A percentile compares a stretch with the other conserved stretches of the same genome.
These are phyloP conservation scores for Therioaphis trifolii DNA, from an alignment of 2,888 invertebrate genomes.

Conservation along the genomic window DNA sequence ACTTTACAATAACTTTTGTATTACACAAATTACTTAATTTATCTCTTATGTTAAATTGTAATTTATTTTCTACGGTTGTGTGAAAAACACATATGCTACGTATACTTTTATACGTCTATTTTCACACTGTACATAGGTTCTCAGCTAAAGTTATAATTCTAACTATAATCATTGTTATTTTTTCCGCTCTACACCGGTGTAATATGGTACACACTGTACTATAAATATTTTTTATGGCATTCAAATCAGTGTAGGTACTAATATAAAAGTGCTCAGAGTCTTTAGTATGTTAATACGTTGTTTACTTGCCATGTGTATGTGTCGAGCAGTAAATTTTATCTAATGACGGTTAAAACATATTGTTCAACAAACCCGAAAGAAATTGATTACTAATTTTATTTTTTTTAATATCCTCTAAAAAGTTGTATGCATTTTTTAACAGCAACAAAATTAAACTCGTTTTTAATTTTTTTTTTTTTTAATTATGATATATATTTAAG, in stretches of 20 bases:
- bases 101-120: too few relatives aligned
- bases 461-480: background rate
- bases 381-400: background rate
- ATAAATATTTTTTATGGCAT: background rate
- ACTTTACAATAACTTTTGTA: background rate
- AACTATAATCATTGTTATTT: slow-evolving; percentile 32
- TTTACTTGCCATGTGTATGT: background rate
- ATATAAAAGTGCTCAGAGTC: slow-evolving; percentile 8
- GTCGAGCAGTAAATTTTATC: background rate
- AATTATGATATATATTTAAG: background rate
- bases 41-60: background rate
- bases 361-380: background rate
- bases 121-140: too few relatives aligned
- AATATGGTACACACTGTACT: background rate
- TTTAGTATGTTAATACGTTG: background rate
- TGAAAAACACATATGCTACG: too few relatives aligned
- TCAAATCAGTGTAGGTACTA: slow-evolving; percentile 5
- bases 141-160: too few relatives aligned
- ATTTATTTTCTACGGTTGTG: background rate
- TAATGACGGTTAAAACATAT: background rate
- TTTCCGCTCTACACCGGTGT: background rate
- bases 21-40: background rate
- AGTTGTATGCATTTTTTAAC: too few relatives aligned
- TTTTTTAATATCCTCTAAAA: too few relatives aligned
- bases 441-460: too few relatives aligned